phyloP scores from a whole-genome alignment of 2,888 invertebrate species.

The Parascotia fuliginaria region DNA sequence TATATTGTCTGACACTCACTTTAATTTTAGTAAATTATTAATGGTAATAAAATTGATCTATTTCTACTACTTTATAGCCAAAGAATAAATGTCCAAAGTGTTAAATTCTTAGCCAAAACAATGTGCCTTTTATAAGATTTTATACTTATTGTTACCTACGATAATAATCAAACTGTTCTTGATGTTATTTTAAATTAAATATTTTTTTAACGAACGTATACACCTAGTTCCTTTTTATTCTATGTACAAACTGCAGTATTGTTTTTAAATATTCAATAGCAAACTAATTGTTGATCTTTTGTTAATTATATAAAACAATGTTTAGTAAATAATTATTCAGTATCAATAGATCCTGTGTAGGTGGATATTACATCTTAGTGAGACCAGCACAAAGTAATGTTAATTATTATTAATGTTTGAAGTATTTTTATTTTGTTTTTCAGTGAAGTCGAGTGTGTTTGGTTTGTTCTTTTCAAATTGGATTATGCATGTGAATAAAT shows the following conservation, averaged over 20 bases:
- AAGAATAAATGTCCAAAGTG: conserved; percentile 25
- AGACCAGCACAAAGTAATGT: conserved; percentile 61
- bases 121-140: conserved; percentile 5
- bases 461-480: conserved; percentile 77
- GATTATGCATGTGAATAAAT: conserved; percentile 83
- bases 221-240: neutral
- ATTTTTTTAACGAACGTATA: too few relatives aligned
- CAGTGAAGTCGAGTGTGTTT: conserved; percentile 78
- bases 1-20: conserved; percentile 30
- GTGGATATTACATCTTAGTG: conserved; percentile 31
- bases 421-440: conserved; percentile 68
- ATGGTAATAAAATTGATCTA: conserved; percentile 1
- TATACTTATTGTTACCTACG: neutral
- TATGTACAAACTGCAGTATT: conserved; percentile 31
- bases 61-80: conserved; percentile 18
- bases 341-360: conserved; percentile 7
- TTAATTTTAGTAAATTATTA: conserved; percentile 21
- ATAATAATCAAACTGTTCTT: neutral
- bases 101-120: conserved; percentile 1
- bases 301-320: conserved; percentile 4
- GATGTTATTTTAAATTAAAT: too few relatives aligned
- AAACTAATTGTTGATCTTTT: conserved; percentile 17
- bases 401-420: conserved; percentile 59
- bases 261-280: conserved; percentile 15
- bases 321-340: conserved; percentile 4